phyloP scores from a whole-genome alignment of 2,113 vertebrate genomes.

The Pogona vitticeps region DNA sequence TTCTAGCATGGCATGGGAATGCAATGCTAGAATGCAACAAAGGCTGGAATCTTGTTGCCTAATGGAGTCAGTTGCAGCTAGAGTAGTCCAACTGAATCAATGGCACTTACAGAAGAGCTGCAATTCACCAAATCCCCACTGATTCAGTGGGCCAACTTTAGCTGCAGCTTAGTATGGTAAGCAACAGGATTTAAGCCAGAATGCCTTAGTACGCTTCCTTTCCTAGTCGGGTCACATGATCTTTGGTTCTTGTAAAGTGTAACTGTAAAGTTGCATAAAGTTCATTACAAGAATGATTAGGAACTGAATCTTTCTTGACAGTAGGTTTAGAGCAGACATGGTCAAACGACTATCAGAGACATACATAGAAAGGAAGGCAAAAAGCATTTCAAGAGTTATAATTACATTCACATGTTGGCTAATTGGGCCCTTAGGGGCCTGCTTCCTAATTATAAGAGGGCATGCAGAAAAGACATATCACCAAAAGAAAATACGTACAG shows the following conservation, averaged over 20 bases:
- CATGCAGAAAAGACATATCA: conserved; percentile 73
- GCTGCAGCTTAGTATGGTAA: too few species aligned
- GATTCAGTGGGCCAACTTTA: too few species aligned
- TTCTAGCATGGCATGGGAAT: not conserved
- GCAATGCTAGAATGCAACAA: not conserved
- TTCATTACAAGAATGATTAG: conserved; percentile 67
- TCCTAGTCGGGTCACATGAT: not conserved
- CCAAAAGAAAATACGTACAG: conserved; percentile 67
- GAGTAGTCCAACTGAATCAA: too few species aligned
- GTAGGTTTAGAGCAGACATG: conserved; percentile 63
- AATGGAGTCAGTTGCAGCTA: too few species aligned
- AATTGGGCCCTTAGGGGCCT: conserved; percentile 80
- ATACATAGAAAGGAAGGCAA: conserved; percentile 62
- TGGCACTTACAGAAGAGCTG: too few species aligned
- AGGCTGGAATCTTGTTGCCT: too few species aligned
- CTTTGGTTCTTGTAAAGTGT: conserved; percentile 38
- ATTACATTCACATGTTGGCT: conserved; percentile 79
- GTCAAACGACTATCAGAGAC: conserved; percentile 71
- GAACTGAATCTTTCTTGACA: conserved; percentile 64
- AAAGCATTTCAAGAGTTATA: conserved; percentile 74
- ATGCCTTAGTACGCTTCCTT: not conserved
- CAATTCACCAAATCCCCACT: too few species aligned
- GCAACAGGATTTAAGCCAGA: too few species aligned
- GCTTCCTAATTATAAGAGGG: conserved; percentile 76
- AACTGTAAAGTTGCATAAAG: conserved; percentile 60